Percentiles rank a stretch among this genome's conserved stretches.
Conservation (phyloP, 2,113 vertebrate species). For the Cephalopholis sonnerati region DNA sequence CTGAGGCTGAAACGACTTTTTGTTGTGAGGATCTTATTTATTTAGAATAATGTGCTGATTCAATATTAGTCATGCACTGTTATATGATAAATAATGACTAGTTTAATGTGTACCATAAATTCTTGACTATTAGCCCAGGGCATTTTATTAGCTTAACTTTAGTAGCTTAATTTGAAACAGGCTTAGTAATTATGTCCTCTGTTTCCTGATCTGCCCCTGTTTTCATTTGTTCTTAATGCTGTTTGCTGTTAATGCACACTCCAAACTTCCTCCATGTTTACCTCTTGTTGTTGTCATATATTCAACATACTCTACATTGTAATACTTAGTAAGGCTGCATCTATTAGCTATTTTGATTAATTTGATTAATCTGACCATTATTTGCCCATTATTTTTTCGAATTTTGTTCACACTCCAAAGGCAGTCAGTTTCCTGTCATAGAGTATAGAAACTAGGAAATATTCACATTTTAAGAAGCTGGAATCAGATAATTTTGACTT, state of each 20-base stretch:
- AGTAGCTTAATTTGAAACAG: neutral
- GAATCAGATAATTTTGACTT: too few relatives aligned
- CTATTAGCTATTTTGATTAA: too few relatives aligned
- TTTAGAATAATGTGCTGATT: slow-evolving; percentile 17
- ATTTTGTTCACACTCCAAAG: neutral
- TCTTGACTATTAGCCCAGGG: neutral
- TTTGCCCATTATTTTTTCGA: neutral
- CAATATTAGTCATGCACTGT: slow-evolving; percentile 4
- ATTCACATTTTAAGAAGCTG: too few relatives aligned
- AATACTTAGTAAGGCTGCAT: too few relatives aligned
- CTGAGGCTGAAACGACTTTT: neutral
- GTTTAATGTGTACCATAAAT: neutral
- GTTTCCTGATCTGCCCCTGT: slow-evolving; percentile 1
- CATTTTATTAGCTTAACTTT: neutral
- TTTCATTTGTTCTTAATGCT: neutral
- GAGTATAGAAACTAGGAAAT: too few relatives aligned
- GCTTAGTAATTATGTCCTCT: neutral
- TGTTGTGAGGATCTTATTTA: neutral
- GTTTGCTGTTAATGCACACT: too few relatives aligned
- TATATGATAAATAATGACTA: neutral
- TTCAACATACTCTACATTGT: neutral
- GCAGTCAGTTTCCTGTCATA: too few relatives aligned
- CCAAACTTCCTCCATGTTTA: too few relatives aligned
- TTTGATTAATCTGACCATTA: neutral
- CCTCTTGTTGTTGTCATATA: too few relatives aligned